These are phyloP conservation scores for Amphiura filiformis DNA, from an alignment of 35 echinoderm and acorn worm genomes.

Conservation along the genomic window DNA sequence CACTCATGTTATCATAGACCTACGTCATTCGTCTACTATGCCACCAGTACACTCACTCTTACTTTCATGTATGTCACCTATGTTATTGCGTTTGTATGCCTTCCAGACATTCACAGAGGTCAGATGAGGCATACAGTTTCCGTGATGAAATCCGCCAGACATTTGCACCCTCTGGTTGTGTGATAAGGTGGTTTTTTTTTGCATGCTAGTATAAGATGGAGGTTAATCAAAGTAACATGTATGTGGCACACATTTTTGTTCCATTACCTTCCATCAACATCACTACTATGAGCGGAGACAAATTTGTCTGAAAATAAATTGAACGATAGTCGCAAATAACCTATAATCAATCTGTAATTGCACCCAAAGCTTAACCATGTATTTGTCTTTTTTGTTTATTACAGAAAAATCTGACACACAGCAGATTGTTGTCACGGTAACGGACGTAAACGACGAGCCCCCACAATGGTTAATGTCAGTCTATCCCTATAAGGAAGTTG, in stretches of 20 bases:
- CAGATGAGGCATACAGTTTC: background rate
- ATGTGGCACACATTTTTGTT: too few relatives aligned
- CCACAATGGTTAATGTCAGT: slow-evolving; percentile 60
- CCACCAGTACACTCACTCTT: background rate
- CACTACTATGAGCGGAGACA: too few relatives aligned
- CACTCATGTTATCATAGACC: too few relatives aligned
- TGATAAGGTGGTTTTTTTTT: too few relatives aligned
- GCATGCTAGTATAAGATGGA: too few relatives aligned
- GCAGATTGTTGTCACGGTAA: slow-evolving; percentile 38
- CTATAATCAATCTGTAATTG: too few relatives aligned
- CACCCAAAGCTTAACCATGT: too few relatives aligned
- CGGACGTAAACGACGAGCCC: slow-evolving; percentile 54
- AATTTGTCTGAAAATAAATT: too few relatives aligned
- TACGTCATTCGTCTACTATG: background rate
- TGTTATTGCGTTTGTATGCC: background rate
- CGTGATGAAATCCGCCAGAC: background rate
- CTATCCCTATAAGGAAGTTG: slow-evolving; percentile 63
- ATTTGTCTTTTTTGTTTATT: too few relatives aligned
- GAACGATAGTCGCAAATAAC: too few relatives aligned
- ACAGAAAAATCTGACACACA: slow-evolving; percentile 52
- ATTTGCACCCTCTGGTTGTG: background rate
- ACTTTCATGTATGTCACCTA: background rate
- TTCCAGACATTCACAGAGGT: background rate
- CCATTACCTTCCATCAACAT: too few relatives aligned
- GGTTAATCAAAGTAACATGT: too few relatives aligned